Evolutionary conservation across 1,140 invertebrate species (phyloP).

Genomic region (Scaptomyza hsui): DNA sequence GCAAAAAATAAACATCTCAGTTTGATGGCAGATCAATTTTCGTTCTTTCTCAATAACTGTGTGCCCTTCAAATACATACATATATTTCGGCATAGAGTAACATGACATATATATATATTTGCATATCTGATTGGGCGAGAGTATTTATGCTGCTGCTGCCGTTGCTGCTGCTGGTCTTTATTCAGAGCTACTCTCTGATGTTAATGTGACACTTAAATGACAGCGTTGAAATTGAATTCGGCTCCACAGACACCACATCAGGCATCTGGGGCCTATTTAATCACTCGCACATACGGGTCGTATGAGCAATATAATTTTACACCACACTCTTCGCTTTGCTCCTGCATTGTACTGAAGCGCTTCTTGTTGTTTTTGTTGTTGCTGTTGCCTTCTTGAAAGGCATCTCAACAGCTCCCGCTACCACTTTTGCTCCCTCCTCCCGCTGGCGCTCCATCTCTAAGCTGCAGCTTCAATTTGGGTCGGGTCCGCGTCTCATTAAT

Average conservation of each 20-base stretch:
- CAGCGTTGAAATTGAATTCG: slow-evolving; percentile 60
- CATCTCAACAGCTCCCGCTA: not conserved
- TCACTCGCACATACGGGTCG: slow-evolving; percentile 54
- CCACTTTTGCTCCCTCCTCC: too few relatives aligned
- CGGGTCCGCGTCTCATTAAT: slow-evolving; percentile 55
- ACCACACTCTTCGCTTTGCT: not conserved
- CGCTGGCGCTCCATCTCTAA: not conserved
- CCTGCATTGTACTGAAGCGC: slow-evolving; percentile 5
- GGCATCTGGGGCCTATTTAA: slow-evolving; percentile 45
- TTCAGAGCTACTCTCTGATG: slow-evolving; percentile 39
- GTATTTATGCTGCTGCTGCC: not conserved
- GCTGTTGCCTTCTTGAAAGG: too few relatives aligned
- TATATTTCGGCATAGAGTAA: too few relatives aligned
- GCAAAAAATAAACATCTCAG: not conserved
- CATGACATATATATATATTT: not conserved
- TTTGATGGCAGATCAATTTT: too few relatives aligned
- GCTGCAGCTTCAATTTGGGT: slow-evolving; percentile 20
- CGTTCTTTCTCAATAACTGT: too few relatives aligned
- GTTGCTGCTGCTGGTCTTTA: not conserved
- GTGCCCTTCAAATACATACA: too few relatives aligned
- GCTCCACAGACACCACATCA: slow-evolving; percentile 4
- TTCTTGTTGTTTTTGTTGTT: not conserved
- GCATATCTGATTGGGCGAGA: not conserved
- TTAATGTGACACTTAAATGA: slow-evolving; percentile 59
- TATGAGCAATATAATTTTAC: slow-evolving; percentile 40